Percentiles rank a stretch among this genome's conserved stretches.
Evolutionary conservation across 2,113 vertebrate species (phyloP).

Genomic region (Ictidomys tridecemlineatus): DNA sequence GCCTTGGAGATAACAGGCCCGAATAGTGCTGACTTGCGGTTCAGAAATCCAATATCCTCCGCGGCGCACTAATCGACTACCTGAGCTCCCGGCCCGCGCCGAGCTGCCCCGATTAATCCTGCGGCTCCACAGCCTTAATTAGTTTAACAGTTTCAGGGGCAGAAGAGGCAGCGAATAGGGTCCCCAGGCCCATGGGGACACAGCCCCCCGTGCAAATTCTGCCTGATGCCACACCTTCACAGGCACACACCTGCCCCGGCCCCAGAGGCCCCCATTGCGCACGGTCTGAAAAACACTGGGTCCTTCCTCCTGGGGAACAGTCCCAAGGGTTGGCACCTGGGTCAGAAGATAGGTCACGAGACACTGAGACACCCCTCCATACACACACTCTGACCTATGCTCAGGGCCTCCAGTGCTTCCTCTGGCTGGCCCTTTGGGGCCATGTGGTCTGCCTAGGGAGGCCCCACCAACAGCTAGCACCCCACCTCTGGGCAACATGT

Average conservation of each 20-base stretch:
- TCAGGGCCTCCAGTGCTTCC: neutral
- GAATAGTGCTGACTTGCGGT: slow-evolving; percentile 86
- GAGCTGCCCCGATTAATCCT: slow-evolving; percentile 85
- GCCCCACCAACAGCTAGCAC: neutral
- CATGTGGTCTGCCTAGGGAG: neutral
- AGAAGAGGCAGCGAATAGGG: slow-evolving; percentile 72
- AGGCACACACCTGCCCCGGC: slow-evolving; percentile 34
- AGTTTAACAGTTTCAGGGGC: slow-evolving; percentile 85
- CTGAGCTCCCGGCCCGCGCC: slow-evolving; percentile 79
- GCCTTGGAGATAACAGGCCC: slow-evolving; percentile 84
- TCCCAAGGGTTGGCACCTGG: slow-evolving; percentile 1
- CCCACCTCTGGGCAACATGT: neutral
- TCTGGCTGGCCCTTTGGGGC: slow-evolving; percentile 40
- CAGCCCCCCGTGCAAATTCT: neutral
- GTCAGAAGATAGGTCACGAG: slow-evolving; percentile 19
- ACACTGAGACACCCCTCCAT: neutral
- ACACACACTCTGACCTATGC: neutral
- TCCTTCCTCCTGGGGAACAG: neutral
- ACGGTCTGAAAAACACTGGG: slow-evolving; percentile 15
- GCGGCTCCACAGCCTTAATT: slow-evolving; percentile 82
- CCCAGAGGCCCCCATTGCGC: neutral
- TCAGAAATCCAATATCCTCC: slow-evolving; percentile 86
- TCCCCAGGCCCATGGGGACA: slow-evolving; percentile 48
- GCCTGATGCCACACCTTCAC: neutral
- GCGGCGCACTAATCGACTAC: slow-evolving; percentile 83